Evolutionary conservation across 2,888 invertebrate species (phyloP), one percentile per base, ranked within the genome.

Genomic region (Nephrotoma appendiculata): DNA sequence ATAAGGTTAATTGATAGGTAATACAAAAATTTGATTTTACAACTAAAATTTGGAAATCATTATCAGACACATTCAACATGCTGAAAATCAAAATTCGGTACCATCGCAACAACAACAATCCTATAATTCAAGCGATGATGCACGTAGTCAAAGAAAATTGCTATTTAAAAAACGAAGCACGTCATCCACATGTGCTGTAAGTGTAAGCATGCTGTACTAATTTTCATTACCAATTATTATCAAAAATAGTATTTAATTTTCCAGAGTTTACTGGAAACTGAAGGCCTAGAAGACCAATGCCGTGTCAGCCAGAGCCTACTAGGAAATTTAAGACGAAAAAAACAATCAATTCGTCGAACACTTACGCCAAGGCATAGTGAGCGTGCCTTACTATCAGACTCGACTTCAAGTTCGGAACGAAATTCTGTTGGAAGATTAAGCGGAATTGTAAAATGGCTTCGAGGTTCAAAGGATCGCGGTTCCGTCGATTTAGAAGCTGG

Each of bases 81-180:
- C 93, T 6, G 94, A 94, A n/a, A 92, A 93, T 0, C 71, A 71
- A 31, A 71, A 31, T 9, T 71, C 71, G 31, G 9, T 71, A 71
- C 94, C 95, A 87, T 93, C 93, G 0, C 94, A 94, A 45, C 95
- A 94, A 89, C 94, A 94, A 0, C 93, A 95, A 57, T n/a, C 84
- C 6, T 84, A 84, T 11, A 41, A 6, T 41, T 0, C 15, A 41
- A 43, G 42, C 12, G 84, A 84, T 5, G 97, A 97, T 88, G 96
- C 97, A 83, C 93, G 94, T 87, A 95, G 95, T 11, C 94, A 95
- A 87, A 94, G 96, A 89, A 98, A 97, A 90, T 94, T 96, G 87
- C 93, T 96, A 0, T 96, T 98, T 89, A 97, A 98, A 90, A 98
- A 98, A 90, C 93, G 97, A 88, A 97, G 97, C 90, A 96, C 97